Percentiles rank a stretch among this genome's conserved stretches.
phyloP scores from a whole-genome alignment of 2,113 vertebrate genomes.

The Kryptolebias marmoratus region DNA sequence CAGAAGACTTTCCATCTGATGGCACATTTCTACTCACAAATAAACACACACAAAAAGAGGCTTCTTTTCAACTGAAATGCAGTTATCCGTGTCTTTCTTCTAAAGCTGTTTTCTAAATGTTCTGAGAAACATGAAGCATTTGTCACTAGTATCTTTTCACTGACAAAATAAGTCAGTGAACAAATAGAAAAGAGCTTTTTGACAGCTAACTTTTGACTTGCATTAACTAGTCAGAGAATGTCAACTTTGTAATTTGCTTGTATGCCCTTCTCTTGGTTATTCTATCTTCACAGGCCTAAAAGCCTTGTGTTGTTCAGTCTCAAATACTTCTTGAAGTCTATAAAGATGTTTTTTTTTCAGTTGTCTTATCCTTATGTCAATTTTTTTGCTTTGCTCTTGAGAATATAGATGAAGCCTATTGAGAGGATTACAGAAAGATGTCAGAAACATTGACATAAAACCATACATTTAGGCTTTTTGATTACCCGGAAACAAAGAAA shows the following conservation, averaged over 20 bases:
- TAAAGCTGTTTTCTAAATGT: neutral
- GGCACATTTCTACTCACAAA: neutral
- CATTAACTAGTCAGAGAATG: neutral
- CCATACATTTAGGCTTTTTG: neutral
- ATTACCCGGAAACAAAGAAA: slow-evolving; percentile 6
- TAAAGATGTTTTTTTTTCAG: neutral
- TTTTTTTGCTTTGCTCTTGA: neutral
- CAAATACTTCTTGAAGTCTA: neutral
- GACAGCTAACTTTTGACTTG: no score
- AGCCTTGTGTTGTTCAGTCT: neutral
- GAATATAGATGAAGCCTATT: slow-evolving; percentile 16
- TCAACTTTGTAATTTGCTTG: neutral
- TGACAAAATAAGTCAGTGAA: neutral
- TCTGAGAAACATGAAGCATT: neutral
- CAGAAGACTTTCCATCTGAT: neutral
- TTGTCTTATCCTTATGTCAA: neutral
- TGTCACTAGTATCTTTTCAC: neutral
- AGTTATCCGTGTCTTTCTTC: neutral
- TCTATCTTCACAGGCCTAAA: neutral
- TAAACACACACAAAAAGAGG: neutral
- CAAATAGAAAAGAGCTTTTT: neutral
- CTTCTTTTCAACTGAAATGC: no score
- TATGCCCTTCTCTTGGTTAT: neutral
- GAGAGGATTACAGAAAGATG: slow-evolving; percentile 26
- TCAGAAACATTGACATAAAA: neutral